Evolutionary conservation across 2,797 vertebrate genomes (phyloP).

Genomic region (Lacerta bilineata): DNA sequence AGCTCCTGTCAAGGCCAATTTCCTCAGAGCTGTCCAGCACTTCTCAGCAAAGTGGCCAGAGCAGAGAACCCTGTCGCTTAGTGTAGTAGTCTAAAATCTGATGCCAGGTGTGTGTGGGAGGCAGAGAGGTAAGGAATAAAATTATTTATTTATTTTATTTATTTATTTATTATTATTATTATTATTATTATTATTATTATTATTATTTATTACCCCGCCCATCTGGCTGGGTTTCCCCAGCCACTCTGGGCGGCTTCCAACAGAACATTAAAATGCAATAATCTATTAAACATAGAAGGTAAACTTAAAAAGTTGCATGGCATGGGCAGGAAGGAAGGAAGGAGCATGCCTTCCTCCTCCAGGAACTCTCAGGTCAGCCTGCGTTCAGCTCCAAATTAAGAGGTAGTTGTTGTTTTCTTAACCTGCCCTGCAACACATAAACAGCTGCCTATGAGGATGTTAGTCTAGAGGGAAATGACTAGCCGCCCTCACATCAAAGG

Average conservation of each 20-base stretch:
- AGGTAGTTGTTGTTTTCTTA: neutral
- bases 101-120: slow-evolving; percentile 39
- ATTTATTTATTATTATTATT: too few species aligned
- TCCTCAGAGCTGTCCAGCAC: fast-evolving
- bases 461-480: neutral
- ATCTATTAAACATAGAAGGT: too few species aligned
- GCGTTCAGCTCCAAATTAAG: neutral
- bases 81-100: neutral
- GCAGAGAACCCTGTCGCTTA: slow-evolving; percentile 29
- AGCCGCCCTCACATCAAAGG: too few species aligned
- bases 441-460: neutral
- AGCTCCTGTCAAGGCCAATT: neutral
- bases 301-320: fast-evolving
- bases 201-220: too few species aligned
- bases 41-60: fast-evolving
- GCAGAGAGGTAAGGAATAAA: slow-evolving; percentile 46
- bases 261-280: too few species aligned
- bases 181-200: too few species aligned
- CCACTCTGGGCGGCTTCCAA: too few species aligned
- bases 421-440: neutral
- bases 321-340: neutral
- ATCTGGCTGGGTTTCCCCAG: too few species aligned
- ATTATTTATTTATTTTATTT: too few species aligned
- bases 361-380: neutral
- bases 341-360: neutral